A percentile compares a stretch with the other conserved stretches of the same genome.
phyloP scores from a whole-genome alignment of 2,888 invertebrate genomes.

The Listrodromus nycthemerus region DNA sequence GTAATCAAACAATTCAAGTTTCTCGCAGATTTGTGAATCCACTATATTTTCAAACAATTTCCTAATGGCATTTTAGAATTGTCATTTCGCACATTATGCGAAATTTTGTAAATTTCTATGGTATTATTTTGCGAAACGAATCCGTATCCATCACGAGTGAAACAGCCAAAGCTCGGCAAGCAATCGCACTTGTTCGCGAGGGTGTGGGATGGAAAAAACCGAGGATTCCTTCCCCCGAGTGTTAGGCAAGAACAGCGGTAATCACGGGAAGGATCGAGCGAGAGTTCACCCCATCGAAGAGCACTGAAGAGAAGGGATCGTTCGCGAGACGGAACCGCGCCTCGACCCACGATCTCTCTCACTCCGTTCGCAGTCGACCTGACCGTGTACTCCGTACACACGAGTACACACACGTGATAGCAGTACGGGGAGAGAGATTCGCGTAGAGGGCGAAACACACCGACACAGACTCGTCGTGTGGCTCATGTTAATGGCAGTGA shows the following conservation, averaged over 20 bases:
- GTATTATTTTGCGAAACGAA: too few species aligned
- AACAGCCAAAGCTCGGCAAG: too few species aligned
- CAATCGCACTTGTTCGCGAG: too few species aligned
- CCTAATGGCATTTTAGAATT: too few species aligned
- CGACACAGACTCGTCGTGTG: slow-evolving; percentile 53
- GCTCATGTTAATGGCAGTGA: slow-evolving; percentile 77
- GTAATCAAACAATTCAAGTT: too few species aligned
- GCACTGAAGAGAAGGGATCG: neutral
- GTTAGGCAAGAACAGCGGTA: slow-evolving; percentile 36
- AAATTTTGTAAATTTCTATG: too few species aligned
- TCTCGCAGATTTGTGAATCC: too few species aligned
- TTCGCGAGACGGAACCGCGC: slow-evolving; percentile 9
- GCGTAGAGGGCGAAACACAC: slow-evolving; percentile 39
- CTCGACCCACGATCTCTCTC: too few species aligned
- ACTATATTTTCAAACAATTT: too few species aligned
- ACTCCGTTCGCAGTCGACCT: neutral
- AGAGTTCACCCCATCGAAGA: neutral
- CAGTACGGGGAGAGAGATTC: neutral
- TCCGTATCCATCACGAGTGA: too few species aligned
- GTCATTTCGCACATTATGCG: too few species aligned
- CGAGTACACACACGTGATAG: neutral
- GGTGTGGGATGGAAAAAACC: neutral
- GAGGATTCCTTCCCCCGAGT: slow-evolving; percentile 7
- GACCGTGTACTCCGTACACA: neutral
- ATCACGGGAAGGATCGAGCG: slow-evolving; percentile 29